These are phyloP conservation scores for Ectemnius cavifrons DNA, from an alignment of 2,888 invertebrate genomes.

Conservation along the genomic window DNA sequence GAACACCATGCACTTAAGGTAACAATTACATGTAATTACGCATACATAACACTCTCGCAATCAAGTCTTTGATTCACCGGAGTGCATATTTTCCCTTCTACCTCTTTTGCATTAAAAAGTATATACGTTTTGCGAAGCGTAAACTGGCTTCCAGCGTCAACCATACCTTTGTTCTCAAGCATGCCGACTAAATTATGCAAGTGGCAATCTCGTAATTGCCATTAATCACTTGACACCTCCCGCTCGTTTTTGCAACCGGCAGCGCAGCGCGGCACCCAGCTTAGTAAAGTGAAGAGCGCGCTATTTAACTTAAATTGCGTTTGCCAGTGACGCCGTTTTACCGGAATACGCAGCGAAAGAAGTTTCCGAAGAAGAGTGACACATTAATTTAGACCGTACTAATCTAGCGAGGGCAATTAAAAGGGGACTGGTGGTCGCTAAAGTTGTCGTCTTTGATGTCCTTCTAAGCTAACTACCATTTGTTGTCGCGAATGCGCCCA, in stretches of 20 bases:
- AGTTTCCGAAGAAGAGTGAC: background rate
- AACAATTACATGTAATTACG: no score
- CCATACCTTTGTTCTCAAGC: no score
- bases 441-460: constrained; percentile 22
- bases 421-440: constrained; percentile 21
- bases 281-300: background rate
- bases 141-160: no score
- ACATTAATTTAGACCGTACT: constrained; percentile 29
- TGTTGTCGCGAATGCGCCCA: constrained; percentile 29
- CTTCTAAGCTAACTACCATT: no score
- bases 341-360: background rate
- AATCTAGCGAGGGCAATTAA: constrained; percentile 17
- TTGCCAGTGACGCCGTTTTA: constrained; percentile 10
- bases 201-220: background rate
- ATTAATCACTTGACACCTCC: constrained; percentile 1
- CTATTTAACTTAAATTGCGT: constrained; percentile 21
- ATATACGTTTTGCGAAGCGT: no score
- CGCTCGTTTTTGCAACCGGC: background rate
- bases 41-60: no score
- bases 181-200: background rate
- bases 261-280: background rate
- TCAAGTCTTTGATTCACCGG: no score
- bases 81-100: no score
- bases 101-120: no score
- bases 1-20: no score